phyloP scores from a whole-genome alignment of 2,888 invertebrate genomes.

The Monoplex corrugatus region DNA sequence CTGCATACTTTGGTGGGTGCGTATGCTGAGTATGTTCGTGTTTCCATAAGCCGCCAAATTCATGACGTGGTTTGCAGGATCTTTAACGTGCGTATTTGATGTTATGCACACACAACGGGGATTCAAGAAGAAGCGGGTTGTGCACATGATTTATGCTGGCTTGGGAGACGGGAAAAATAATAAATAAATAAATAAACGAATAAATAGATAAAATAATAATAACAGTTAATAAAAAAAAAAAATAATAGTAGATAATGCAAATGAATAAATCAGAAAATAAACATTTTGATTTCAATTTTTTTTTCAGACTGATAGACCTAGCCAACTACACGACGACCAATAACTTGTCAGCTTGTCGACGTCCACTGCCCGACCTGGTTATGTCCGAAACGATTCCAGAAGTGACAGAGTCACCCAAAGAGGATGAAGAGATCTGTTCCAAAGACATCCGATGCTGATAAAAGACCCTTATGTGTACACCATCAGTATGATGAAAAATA shows the following conservation, averaged over 20 bases:
- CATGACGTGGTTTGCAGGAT: too few relatives aligned
- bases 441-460: constrained; percentile 29
- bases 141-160: too few relatives aligned
- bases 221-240: neutral
- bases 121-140: too few relatives aligned
- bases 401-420: neutral
- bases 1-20: too few relatives aligned
- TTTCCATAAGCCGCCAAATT: too few relatives aligned
- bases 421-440: constrained; percentile 38
- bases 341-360: constrained; percentile 23
- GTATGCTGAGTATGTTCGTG: too few relatives aligned
- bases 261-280: neutral
- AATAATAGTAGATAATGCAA: neutral
- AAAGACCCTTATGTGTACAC: neutral
- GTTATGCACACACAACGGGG: too few relatives aligned
- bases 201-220: too few relatives aligned
- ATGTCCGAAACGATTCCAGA: neutral
- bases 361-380: constrained; percentile 15
- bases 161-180: too few relatives aligned
- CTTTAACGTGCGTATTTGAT: too few relatives aligned
- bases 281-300: too few relatives aligned
- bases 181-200: too few relatives aligned
- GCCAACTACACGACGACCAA: constrained; percentile 17
- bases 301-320: constrained; percentile 32
- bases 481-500: neutral